Evolutionary conservation across 2,797 vertebrate genomes (phyloP).

Genomic region (Cossypha dichroa): DNA sequence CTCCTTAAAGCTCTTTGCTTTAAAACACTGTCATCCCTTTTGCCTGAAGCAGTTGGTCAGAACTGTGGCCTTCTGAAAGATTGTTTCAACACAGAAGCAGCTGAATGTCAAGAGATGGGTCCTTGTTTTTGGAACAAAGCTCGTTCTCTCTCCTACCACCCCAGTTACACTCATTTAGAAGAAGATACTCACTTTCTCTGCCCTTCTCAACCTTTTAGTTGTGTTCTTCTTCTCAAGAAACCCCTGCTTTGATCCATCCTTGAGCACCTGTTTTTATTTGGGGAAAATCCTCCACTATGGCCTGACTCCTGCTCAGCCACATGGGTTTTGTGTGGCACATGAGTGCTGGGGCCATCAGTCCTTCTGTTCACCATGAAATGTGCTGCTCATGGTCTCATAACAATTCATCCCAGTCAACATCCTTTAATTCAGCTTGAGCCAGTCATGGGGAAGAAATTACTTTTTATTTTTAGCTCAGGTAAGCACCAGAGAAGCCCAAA

Average conservation of each 20-base stretch:
- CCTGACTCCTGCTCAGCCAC: not conserved
- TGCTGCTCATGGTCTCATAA: fast-evolving
- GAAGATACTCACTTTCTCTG: not conserved
- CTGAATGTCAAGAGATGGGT: not conserved
- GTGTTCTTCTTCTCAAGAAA: not conserved
- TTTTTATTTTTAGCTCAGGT: not conserved
- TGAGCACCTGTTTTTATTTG: not conserved
- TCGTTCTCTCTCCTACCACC: not conserved
- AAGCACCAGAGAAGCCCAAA: not conserved
- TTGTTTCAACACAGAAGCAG: not conserved
- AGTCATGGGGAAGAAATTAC: not conserved
- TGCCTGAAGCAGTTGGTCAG: not conserved
- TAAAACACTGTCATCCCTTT: not conserved
- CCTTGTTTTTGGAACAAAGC: not conserved
- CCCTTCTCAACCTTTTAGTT: not conserved
- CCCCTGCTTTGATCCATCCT: not conserved
- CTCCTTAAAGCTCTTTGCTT: not conserved
- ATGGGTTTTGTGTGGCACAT: not conserved
- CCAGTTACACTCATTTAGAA: not conserved
- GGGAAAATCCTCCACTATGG: not conserved
- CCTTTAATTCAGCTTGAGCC: not conserved
- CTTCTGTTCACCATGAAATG: not conserved
- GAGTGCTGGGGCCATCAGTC: not conserved
- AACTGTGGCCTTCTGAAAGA: not conserved
- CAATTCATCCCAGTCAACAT: not conserved